These are phyloP conservation scores for Brienomyrus longianalis DNA, from an alignment of 2,113 vertebrate species.

Conservation along the genomic window DNA sequence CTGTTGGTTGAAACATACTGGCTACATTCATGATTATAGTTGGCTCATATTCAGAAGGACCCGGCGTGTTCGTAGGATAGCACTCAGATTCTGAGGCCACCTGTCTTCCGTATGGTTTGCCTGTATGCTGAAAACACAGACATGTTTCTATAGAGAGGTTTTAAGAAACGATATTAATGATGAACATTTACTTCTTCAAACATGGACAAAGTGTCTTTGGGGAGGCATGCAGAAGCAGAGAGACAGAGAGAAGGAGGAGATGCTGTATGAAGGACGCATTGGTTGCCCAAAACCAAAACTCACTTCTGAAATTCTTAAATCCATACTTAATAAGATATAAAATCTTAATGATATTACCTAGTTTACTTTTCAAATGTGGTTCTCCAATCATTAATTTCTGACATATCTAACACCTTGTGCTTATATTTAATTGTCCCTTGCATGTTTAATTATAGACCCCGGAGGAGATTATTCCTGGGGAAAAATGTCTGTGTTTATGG, in stretches of 20 bases:
- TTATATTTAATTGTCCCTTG: background rate
- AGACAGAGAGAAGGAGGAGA: conserved; percentile 13
- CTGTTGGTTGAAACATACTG: background rate
- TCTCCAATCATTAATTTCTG: background rate
- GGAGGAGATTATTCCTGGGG: background rate
- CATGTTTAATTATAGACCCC: background rate
- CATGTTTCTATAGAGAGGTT: background rate
- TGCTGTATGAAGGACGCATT: conserved; percentile 1
- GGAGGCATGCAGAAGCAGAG: conserved; percentile 14
- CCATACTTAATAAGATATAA: background rate
- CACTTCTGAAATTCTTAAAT: background rate
- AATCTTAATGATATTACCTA: background rate
- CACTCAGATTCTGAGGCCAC: background rate
- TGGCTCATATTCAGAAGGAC: background rate
- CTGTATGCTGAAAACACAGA: background rate
- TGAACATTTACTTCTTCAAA: background rate
- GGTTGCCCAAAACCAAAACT: background rate
- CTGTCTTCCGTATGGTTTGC: background rate
- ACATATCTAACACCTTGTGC: background rate
- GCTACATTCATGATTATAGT: background rate
- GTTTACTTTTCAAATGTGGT: background rate
- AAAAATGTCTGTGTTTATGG: background rate
- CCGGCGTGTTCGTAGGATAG: background rate
- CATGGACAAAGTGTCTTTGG: conserved; percentile 1
- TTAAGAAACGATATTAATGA: background rate